Base-by-base conservation (phyloP, 2,888 invertebrate genomes). In the Drosophila quinaria region DNA sequence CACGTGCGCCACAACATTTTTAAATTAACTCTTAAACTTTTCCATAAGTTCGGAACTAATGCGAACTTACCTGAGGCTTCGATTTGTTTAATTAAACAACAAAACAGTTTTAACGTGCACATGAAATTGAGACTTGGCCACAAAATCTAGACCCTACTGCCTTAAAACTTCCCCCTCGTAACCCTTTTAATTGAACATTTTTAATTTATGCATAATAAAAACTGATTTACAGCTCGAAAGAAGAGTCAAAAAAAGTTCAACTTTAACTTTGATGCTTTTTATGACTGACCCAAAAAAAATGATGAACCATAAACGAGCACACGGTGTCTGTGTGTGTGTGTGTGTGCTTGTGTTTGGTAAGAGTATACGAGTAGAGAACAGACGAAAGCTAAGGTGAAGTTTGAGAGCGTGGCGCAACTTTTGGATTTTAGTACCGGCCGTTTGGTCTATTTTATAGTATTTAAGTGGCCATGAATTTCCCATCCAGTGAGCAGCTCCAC, bases 131-230 rank as follows among this genome's bases (percentile, higher is more conserved):
- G 49, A 54, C 41, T 54, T 15, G 31, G 9, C 47, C 41, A 22
- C 55, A 33, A 35, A 47, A 31, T 25, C 17, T 25, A 19, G 6
- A 17, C 13, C 37, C 62, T 33, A 19, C 19, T 17, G 22, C 9
- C 44, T 4, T 59, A 47, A 13, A 22, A 39, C 22, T 31, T 25
- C 8, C 17, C 15, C 35, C 51, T 15, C 35, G 60, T 63, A 60
- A 50, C 78, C 66, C 71, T 83, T 86, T 82, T 88, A 84, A 84
- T 84, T 84, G 84, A 74, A 83, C 78, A 80, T 83, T 84, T 83
- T 84, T 88, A 84, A 84, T 88, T 88, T 84, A 84, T 84, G 89
- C 87, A 88, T 75, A 86, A 87, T 84, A 84, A 86, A 88, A 83
- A 80, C 81, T 73, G 83, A 84, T 84, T 84, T 83, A 84, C 70